Base-by-base conservation (phyloP, 2,888 invertebrate genomes). In the Sesamia inferens region DNA sequence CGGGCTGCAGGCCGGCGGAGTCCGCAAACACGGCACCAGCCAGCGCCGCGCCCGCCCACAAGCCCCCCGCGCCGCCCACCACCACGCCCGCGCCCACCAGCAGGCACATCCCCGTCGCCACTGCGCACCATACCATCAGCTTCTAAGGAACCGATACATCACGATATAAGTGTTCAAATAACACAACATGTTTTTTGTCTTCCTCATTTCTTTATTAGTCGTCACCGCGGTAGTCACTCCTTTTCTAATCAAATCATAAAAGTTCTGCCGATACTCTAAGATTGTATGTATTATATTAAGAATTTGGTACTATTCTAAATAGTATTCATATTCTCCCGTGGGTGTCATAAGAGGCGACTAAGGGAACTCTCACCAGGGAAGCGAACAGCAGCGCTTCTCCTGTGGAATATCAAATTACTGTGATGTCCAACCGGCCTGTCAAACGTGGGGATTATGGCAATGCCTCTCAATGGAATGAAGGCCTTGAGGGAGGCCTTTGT, bases 1-100 rank as follows among this genome's bases (percentile, higher is more conserved):
- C 94, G 44, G 94, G 92, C 87, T 94, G 94, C 81, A 94, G 86
- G 11, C 93, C 94, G 7, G 88, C 91, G 57, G 93, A 91, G 90
- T 94, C 94, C 0, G 92, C 91, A 39, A 90, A 91, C 31, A 92
- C 92, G 8, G 93, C 94, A n/a, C 72, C 87, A 3, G 89, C 91
- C 61, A 93, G 87, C 74, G 89, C 92, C 13, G 92, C 94, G 16
- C 81, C 88, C 1, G 89, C 91, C 68, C 92, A 86, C 72, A 87
- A 74, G 16, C 82, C 87, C 0, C 79, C 81, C 62, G 74, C 86
- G 68, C 81, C 68, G 67, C 58, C 69, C 83, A 76, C 58, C 73
- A 75, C 82, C 42, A 83, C 86, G 47, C 81, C 84, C 76, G 83
- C 88, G 48, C 85, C 87, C 31, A 42, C 79, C 74, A 85, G 22